Evolutionary conservation across 2,888 invertebrate genomes (phyloP).

Genomic region (Macrosoma leucophasiata): DNA sequence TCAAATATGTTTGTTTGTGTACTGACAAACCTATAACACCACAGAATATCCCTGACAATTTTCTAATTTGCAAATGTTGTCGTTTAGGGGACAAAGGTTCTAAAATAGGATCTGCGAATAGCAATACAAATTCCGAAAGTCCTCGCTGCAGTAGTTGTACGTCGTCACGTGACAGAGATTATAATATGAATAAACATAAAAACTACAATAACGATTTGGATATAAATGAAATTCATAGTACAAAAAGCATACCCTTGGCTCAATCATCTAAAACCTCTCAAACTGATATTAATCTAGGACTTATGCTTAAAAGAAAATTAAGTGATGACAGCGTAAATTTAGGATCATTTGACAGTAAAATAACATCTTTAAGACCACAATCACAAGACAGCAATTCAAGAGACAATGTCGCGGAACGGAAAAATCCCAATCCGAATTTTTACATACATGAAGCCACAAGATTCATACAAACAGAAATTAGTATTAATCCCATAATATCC

Average conservation of each 20-base stretch:
- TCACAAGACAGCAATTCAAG: slow-evolving; percentile 5
- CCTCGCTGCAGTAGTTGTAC: slow-evolving; percentile 14
- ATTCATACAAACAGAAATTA: slow-evolving; percentile 62
- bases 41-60: slow-evolving; percentile 40
- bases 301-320: slow-evolving; percentile 30
- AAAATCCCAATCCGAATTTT: slow-evolving; percentile 3
- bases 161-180: slow-evolving; percentile 10
- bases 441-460: slow-evolving; percentile 42
- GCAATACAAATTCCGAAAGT: slow-evolving; percentile 15
- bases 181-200: slow-evolving; percentile 1
- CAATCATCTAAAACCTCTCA: slow-evolving; percentile 50
- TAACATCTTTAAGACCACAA: slow-evolving; percentile 10
- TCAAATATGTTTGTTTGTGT: slow-evolving; percentile 55
- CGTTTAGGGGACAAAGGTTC: slow-evolving; percentile 36
- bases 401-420: slow-evolving; percentile 8
- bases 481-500: slow-evolving; percentile 57
- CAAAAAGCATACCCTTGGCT: slow-evolving; percentile 15
- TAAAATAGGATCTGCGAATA: slow-evolving; percentile 28
- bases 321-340: slow-evolving; percentile 29
- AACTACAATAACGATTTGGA: slow-evolving; percentile 21
- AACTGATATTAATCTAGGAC: slow-evolving; percentile 40
- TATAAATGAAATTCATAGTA: slow-evolving; percentile 17
- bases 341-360: slow-evolving; percentile 16
- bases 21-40: slow-evolving; percentile 31
- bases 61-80: slow-evolving; percentile 52